Percentiles rank a stretch among this genome's conserved stretches.
phyloP scores from a whole-genome alignment of 1,140 invertebrate genomes.

The Drosophila rufa region DNA sequence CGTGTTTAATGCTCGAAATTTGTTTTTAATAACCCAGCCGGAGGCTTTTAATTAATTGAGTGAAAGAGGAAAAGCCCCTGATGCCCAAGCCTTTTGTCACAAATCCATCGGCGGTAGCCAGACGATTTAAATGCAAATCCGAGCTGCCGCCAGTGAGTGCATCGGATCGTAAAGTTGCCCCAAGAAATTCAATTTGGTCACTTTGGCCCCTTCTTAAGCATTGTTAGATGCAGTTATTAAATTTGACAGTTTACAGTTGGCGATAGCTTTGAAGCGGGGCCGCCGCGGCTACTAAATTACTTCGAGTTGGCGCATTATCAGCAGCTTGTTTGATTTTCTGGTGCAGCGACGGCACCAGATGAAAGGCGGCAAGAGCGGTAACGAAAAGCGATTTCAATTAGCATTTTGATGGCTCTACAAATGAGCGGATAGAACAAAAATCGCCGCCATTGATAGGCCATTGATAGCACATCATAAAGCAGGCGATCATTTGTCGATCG shows the following conservation, averaged over 20 bases:
- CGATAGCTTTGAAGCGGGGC: slow-evolving; percentile 62
- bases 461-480: slow-evolving; percentile 81
- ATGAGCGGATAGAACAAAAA: slow-evolving; percentile 71
- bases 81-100: slow-evolving; percentile 58
- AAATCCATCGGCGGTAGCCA: slow-evolving; percentile 52
- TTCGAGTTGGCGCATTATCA: slow-evolving; percentile 61
- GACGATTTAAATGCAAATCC: slow-evolving; percentile 76
- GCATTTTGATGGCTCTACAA: slow-evolving; percentile 80
- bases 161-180: slow-evolving; percentile 67
- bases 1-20: slow-evolving; percentile 56
- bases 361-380: slow-evolving; percentile 50
- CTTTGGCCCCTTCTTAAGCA: slow-evolving; percentile 43
- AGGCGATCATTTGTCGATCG: slow-evolving; percentile 65
- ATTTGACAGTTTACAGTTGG: slow-evolving; percentile 78
- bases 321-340: slow-evolving; percentile 73
- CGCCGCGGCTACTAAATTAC: slow-evolving; percentile 71
- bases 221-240: slow-evolving; percentile 81
- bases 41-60: slow-evolving; percentile 70
- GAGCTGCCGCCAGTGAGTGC: slow-evolving; percentile 61
- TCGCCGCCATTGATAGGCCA: slow-evolving; percentile 72
- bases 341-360: slow-evolving; percentile 67
- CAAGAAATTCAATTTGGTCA: slow-evolving; percentile 71
- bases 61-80: slow-evolving; percentile 36
- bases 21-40: slow-evolving; percentile 74
- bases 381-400: slow-evolving; percentile 71